Evolutionary conservation across 2,797 vertebrate species (phyloP).

Genomic region (Lithobates sylvaticus): DNA sequence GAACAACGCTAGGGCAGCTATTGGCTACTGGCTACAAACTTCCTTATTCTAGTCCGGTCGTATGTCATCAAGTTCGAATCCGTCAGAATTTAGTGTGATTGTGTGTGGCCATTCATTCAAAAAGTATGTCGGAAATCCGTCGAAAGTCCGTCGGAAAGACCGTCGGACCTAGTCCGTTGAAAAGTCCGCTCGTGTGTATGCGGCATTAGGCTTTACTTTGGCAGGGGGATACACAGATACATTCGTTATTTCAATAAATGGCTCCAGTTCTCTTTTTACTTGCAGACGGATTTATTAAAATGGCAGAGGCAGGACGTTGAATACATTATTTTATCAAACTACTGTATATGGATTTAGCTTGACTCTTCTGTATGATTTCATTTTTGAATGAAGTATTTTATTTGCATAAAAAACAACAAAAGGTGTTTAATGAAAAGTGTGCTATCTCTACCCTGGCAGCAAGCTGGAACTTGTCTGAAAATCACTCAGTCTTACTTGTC

Average conservation of each 20-base stretch:
- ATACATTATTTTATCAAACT: conserved; percentile 26
- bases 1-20: too few species aligned
- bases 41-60: too few species aligned
- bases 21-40: too few species aligned
- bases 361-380: conserved; percentile 4
- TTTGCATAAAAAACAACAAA: conserved; percentile 34
- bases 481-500: conserved; percentile 9
- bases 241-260: not conserved
- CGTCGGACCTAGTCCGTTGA: too few species aligned
- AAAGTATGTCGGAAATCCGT: too few species aligned
- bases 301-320: not conserved
- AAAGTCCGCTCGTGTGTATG: too few species aligned
- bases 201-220: too few species aligned
- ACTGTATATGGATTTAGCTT: conserved; percentile 29
- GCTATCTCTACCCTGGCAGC: conserved; percentile 15
- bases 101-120: too few species aligned
- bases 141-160: too few species aligned
- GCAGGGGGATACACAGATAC: not conserved
- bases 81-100: too few species aligned
- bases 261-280: conserved; percentile 7
- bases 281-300: not conserved
- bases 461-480: conserved; percentile 7
- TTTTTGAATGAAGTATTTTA: conserved; percentile 39
- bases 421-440: conserved; percentile 8
- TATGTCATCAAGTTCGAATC: too few species aligned